phyloP scores from a whole-genome alignment of 2,797 vertebrate genomes.

The Labroides dimidiatus region DNA sequence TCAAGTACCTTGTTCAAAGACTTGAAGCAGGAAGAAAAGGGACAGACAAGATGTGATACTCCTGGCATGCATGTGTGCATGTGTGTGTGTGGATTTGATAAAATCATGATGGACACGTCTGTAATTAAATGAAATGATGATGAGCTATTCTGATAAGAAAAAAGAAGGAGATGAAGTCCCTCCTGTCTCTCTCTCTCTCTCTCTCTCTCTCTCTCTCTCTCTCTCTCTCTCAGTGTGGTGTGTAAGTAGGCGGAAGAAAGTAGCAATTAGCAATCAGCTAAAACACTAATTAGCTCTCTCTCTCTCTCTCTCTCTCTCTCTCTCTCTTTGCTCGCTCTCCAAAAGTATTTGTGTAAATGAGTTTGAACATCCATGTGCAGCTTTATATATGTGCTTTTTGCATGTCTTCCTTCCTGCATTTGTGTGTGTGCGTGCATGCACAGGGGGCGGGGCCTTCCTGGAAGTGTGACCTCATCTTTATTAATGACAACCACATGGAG shows the following conservation, averaged over 20 bases:
- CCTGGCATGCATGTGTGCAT: neutral
- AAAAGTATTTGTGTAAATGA: neutral
- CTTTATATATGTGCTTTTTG: neutral
- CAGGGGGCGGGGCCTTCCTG: slow-evolving; percentile 63
- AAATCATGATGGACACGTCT: slow-evolving; percentile 17
- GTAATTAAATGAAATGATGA: slow-evolving; percentile 43
- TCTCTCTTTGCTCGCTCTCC: slow-evolving; percentile 7
- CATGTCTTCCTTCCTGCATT: neutral
- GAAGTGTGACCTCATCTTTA: slow-evolving; percentile 75
- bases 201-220: slow-evolving; percentile 17
- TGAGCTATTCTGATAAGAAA: slow-evolving; percentile 22
- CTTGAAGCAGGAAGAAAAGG: neutral
- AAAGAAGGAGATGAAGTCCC: slow-evolving; percentile 1
- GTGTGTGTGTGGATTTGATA: slow-evolving; percentile 2
- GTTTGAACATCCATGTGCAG: neutral
- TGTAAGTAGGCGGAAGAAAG: slow-evolving; percentile 73
- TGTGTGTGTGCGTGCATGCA: slow-evolving; percentile 3
- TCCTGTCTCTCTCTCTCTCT: slow-evolving; percentile 9
- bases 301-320: slow-evolving; percentile 39
- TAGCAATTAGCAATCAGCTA: slow-evolving; percentile 82
- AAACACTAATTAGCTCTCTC: slow-evolving; percentile 81
- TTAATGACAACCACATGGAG: slow-evolving; percentile 76
- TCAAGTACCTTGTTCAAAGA: neutral
- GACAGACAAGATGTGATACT: neutral
- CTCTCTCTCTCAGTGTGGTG: slow-evolving; percentile 47